Conservation (phyloP, 2,797 vertebrate genomes). For the Microtus obscurus region DNA sequence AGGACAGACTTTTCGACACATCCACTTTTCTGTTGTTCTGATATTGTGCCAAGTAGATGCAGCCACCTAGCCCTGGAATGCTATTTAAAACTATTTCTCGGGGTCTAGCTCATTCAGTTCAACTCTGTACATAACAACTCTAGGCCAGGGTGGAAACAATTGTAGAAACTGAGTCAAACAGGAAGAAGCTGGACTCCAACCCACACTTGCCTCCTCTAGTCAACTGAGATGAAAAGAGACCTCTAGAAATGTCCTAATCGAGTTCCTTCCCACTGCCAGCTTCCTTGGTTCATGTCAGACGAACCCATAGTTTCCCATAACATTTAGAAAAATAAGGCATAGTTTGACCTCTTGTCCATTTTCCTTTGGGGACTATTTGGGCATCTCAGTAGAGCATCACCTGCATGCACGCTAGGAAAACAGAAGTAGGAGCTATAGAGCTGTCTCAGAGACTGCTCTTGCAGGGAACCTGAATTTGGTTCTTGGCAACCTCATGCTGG, state of each 20-base stretch:
- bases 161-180: constrained; percentile 41
- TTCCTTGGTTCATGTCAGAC: background rate
- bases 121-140: constrained; percentile 37
- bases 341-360: constrained; percentile 46
- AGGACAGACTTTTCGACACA: background rate
- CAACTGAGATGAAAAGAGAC: constrained; percentile 22
- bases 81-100: constrained; percentile 19
- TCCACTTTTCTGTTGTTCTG: background rate
- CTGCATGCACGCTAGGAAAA: background rate
- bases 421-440: background rate
- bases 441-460: background rate
- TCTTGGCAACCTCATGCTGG: too few species aligned
- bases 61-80: background rate
- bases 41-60: background rate
- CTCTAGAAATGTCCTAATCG: background rate
- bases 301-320: constrained; percentile 24
- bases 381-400: constrained; percentile 15
- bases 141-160: background rate
- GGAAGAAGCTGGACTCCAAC: constrained; percentile 1
- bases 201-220: background rate
- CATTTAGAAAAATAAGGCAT: constrained; percentile 39
- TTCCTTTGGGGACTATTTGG: constrained; percentile 14
- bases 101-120: background rate
- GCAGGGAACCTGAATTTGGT: background rate
- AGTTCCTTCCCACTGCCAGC: constrained; percentile 38